Conservation (phyloP, 1,140 invertebrate genomes). For the Tetraneura akinire region DNA sequence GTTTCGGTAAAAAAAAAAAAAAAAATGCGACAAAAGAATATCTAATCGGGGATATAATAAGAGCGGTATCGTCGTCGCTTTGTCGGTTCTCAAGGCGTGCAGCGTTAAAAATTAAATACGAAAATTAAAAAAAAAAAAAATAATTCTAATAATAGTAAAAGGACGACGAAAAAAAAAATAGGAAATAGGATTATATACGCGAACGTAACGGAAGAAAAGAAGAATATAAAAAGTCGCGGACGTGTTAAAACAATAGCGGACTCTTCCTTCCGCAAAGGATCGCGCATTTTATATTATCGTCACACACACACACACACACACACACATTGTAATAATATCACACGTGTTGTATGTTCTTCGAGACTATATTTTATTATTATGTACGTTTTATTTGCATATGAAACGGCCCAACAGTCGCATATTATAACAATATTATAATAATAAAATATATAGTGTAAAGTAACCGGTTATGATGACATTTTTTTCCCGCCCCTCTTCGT, state of each 20-base stretch:
- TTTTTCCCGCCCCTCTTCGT: slow-evolving; percentile 16
- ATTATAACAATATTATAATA: too few species aligned
- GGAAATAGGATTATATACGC: not conserved
- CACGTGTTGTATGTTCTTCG: not conserved
- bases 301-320: not conserved
- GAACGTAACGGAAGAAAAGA: not conserved
- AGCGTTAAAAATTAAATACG: not conserved
- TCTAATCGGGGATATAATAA: slow-evolving; percentile 22
- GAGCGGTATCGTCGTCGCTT: not conserved
- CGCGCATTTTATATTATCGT: slow-evolving; percentile 18
- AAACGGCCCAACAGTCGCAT: not conserved
- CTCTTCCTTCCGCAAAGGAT: slow-evolving; percentile 50
- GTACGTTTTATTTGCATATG: slow-evolving; percentile 42
- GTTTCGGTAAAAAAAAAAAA: slow-evolving; percentile 35
- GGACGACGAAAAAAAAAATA: slow-evolving; percentile 3
- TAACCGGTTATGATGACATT: slow-evolving; percentile 45
- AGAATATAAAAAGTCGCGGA: slow-evolving; percentile 18
- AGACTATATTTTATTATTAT: not conserved
- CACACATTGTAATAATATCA: too few species aligned
- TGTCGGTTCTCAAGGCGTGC: slow-evolving; percentile 39
- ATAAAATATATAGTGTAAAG: too few species aligned
- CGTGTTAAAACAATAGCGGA: slow-evolving; percentile 50
- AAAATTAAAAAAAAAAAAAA: too few species aligned
- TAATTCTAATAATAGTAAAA: too few species aligned
- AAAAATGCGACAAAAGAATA: slow-evolving; percentile 47